A percentile compares a stretch with the other conserved stretches of the same genome.
These are phyloP conservation scores for Saxicola maurus DNA, from an alignment of 2,797 vertebrate genomes.

Conservation along the genomic window DNA sequence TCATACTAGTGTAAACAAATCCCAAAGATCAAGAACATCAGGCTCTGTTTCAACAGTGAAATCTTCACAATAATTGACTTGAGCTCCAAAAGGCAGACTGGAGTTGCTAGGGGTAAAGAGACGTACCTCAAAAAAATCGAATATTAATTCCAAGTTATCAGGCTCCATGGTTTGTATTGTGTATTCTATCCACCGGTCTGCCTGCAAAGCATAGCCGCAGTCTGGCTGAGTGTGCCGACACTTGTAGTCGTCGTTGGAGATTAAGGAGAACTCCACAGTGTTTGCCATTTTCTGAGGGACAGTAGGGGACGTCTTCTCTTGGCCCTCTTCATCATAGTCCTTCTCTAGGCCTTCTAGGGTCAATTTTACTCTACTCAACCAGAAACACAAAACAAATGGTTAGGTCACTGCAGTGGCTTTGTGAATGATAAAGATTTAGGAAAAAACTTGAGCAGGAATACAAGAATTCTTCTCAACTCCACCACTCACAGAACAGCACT, in stretches of 20 bases:
- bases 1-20: not conserved
- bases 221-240: slow-evolving; percentile 93
- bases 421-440: not conserved
- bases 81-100: not conserved
- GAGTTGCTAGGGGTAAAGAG: not conserved
- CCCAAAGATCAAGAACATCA: not conserved
- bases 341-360: slow-evolving; percentile 89
- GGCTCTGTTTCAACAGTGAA: not conserved
- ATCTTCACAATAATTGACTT: not conserved
- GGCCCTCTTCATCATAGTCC: slow-evolving; percentile 69
- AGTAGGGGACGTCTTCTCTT: slow-evolving; percentile 72
- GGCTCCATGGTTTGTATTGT: slow-evolving; percentile 95
- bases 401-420: not conserved
- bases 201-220: slow-evolving; percentile 88
- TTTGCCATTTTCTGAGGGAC: slow-evolving; percentile 84
- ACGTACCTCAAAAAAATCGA: slow-evolving; percentile 96
- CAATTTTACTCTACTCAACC: slow-evolving; percentile 84
- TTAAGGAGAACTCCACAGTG: slow-evolving; percentile 87
- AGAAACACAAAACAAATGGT: not conserved
- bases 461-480: not conserved
- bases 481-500: not conserved
- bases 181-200: slow-evolving; percentile 90
- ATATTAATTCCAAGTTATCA: slow-evolving; percentile 92
- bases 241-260: slow-evolving; percentile 83
- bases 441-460: not conserved